These are phyloP conservation scores for Fratercula arctica DNA, from an alignment of 2,797 vertebrate genomes.

Conservation along the genomic window DNA sequence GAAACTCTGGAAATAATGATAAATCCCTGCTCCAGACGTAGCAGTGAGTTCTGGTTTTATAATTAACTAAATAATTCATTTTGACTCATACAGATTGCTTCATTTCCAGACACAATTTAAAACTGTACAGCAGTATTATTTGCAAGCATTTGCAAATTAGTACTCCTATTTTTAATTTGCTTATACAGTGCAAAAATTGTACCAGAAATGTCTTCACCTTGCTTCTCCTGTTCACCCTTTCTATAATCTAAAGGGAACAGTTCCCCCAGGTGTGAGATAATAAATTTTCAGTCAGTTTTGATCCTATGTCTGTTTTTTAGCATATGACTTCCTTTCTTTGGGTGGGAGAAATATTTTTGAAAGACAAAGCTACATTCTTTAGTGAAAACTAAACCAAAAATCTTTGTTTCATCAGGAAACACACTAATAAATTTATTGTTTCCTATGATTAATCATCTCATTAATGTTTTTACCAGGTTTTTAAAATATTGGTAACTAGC, in stretches of 20 bases:
- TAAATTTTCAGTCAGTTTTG: conserved; percentile 1
- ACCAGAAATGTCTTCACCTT: background rate
- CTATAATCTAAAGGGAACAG: background rate
- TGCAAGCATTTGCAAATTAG: background rate
- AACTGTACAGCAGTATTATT: background rate
- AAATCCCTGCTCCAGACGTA: background rate
- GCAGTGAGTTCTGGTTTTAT: background rate
- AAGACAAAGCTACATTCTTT: background rate
- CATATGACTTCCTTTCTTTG: background rate
- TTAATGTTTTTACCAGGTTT: conserved; percentile 35
- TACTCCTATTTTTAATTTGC: background rate
- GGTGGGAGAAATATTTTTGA: background rate
- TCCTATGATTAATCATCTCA: conserved; percentile 27
- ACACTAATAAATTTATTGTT: conserved; percentile 17
- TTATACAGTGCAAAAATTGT: background rate
- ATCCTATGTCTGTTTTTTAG: background rate
- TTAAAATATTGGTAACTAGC: background rate
- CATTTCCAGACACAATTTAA: background rate
- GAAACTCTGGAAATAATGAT: background rate
- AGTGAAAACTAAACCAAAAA: background rate
- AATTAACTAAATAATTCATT: background rate
- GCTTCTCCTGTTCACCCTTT: background rate
- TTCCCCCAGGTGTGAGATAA: background rate
- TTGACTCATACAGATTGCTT: background rate
- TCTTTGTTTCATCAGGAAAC: conserved; percentile 46